Percentiles rank a stretch among this genome's conserved stretches.
These are phyloP conservation scores for Adelosebastes latens DNA, from an alignment of 2,797 vertebrate species.

Conservation along the genomic window DNA sequence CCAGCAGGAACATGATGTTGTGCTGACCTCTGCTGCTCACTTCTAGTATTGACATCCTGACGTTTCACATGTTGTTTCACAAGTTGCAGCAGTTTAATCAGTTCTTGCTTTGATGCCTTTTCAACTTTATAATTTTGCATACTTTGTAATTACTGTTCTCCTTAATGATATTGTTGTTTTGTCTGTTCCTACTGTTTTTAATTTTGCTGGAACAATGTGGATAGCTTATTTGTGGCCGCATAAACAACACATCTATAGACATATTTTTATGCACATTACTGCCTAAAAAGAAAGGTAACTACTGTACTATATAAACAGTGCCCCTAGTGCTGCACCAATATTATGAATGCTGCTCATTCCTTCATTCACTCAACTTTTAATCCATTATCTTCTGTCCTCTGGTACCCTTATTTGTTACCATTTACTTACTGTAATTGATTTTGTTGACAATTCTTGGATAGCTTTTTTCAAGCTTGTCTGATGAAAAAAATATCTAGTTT, in stretches of 20 bases:
- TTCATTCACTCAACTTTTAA: too few relatives aligned
- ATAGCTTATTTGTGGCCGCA: not conserved
- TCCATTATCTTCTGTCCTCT: too few relatives aligned
- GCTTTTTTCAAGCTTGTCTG: not conserved
- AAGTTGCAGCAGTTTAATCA: not conserved
- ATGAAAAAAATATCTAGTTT: not conserved
- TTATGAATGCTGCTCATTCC: not conserved
- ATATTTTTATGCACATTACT: not conserved
- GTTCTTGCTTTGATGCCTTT: not conserved
- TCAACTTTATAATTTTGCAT: not conserved
- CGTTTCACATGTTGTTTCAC: not conserved
- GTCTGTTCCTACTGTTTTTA: not conserved
- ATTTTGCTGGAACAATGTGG: not conserved
- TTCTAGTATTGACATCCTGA: not conserved
- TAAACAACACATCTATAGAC: not conserved
- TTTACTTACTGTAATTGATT: not conserved
- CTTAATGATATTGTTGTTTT: not conserved
- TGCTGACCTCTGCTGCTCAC: constrained; percentile 60
- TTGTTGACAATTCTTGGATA: not conserved
- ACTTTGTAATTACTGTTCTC: not conserved
- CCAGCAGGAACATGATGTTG: not conserved
- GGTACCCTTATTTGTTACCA: not conserved
- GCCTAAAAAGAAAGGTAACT: not conserved
- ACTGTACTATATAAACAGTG: not conserved
- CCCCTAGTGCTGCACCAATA: not conserved